These are phyloP conservation scores for Pelecanoides urinatrix DNA, from an alignment of 2,113 vertebrate genomes.

Conservation along the genomic window DNA sequence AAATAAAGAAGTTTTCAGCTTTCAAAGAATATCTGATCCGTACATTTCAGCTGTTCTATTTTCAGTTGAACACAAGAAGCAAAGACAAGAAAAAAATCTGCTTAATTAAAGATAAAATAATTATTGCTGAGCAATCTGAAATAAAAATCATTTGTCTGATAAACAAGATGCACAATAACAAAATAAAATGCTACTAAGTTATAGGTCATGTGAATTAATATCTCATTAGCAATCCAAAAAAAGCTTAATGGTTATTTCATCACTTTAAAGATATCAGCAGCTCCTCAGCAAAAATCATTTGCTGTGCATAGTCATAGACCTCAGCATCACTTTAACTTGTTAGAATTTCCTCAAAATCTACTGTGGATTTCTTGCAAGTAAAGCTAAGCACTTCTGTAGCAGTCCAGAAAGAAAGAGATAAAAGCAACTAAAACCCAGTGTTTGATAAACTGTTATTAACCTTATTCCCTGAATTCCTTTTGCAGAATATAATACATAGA, in stretches of 20 bases:
- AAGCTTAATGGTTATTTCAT: not conserved
- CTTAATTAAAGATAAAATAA: not conserved
- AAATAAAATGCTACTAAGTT: not conserved
- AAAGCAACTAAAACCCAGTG: not conserved
- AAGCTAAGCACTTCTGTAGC: not conserved
- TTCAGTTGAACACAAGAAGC: not conserved
- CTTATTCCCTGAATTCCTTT: not conserved
- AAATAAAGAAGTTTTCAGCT: not conserved
- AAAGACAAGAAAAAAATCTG: not conserved
- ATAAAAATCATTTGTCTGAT: not conserved
- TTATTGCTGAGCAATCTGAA: not conserved
- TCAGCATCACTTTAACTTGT: not conserved
- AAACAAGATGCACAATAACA: not conserved
- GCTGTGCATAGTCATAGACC: not conserved
- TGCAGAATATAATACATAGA: not conserved
- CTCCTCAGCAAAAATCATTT: not conserved
- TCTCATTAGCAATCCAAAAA: not conserved
- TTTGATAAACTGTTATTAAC: not conserved
- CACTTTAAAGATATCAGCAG: not conserved
- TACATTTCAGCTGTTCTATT: not conserved
- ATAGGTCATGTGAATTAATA: not conserved
- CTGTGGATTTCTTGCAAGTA: not conserved
- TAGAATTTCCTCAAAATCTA: not conserved
- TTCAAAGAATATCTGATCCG: not conserved
- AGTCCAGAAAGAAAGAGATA: not conserved